Evolutionary conservation across 2,888 invertebrate genomes (phyloP).

Genomic region (Lapara coniferarum): DNA sequence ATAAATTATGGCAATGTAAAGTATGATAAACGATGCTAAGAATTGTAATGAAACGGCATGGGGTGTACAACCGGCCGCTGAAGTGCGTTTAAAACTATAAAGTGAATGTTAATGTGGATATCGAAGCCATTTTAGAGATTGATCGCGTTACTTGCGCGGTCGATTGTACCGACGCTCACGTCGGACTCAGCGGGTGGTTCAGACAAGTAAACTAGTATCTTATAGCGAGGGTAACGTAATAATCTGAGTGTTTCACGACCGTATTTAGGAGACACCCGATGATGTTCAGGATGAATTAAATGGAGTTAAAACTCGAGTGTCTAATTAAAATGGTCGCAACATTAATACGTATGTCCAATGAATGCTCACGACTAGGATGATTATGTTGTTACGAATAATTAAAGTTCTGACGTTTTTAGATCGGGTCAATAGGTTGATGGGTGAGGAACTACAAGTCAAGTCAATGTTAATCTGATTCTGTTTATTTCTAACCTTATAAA

Average conservation of each 20-base stretch:
- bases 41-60: slow-evolving; percentile 77
- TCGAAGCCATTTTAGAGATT: slow-evolving; percentile 46
- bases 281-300: slow-evolving; percentile 38
- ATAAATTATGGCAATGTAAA: slow-evolving; percentile 82
- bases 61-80: slow-evolving; percentile 60
- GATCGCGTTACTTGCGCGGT: slow-evolving; percentile 60
- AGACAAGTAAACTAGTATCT: slow-evolving; percentile 77
- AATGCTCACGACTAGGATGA: slow-evolving; percentile 76
- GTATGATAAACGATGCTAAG: slow-evolving; percentile 81
- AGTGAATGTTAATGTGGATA: slow-evolving; percentile 49
- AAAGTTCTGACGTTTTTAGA: slow-evolving; percentile 75
- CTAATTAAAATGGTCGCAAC: slow-evolving; percentile 47
- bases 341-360: slow-evolving; percentile 60
- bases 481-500: neutral
- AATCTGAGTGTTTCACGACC: slow-evolving; percentile 72
- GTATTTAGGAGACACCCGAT: slow-evolving; percentile 58
- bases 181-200: slow-evolving; percentile 78
- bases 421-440: slow-evolving; percentile 50
- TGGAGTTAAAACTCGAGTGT: slow-evolving; percentile 38
- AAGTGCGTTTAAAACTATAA: slow-evolving; percentile 47
- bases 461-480: slow-evolving; percentile 22
- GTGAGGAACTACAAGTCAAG: slow-evolving; percentile 24
- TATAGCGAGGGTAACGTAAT: slow-evolving; percentile 75
- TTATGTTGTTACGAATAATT: slow-evolving; percentile 81
- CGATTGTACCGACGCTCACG: slow-evolving; percentile 71